Base-by-base conservation (phyloP, 2,888 invertebrate species). In the Acleris literana region DNA sequence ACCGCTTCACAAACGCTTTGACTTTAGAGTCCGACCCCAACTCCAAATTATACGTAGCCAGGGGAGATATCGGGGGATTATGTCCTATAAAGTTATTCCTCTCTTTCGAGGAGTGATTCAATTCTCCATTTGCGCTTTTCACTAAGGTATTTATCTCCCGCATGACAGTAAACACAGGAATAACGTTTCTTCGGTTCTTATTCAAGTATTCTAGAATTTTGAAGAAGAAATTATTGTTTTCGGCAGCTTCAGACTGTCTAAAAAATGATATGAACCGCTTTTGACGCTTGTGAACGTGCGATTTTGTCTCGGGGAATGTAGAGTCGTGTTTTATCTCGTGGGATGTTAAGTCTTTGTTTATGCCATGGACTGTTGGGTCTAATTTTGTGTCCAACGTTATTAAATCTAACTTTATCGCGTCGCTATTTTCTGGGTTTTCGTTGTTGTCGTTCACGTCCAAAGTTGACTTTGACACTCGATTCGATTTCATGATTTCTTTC, bases 121-220 rank as follows among this genome's bases (percentile, higher is more conserved):
- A 63, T 55, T 89, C 87, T 0, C 88, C 86, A 5, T 84, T 85
- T 0, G 73, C 81, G 6, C 83, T 87, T 53, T 79, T 86, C 0
- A 90, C 84, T 3, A 89, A 55, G 0, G 91, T 89, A 25, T 80
- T 86, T 1, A 91, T 86, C 52, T 90, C 90, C 6, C 89, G 68
- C 68, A 87, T 82, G 0, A 90, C 85, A 0, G 84, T 85, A 2
- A 88, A 77, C 0, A 90, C 79, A 2, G 90, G 91, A 0, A 86
- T 48, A 0, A 86, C 76, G 9, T 74, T 82, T 56, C 73, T 82
- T 0, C 85, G 75, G 43, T 88, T 81, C 52, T 76, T 84, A 0
- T 83, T 63, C 0, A 90, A 58, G 18, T 88, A 89, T 46, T 84
- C 80, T 5, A 88, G 55, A 61, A 86, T 79, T 76, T 69, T 80